These are phyloP conservation scores for Chinchilla lanigera DNA, from an alignment of 2,113 vertebrate species.

Conservation along the genomic window DNA sequence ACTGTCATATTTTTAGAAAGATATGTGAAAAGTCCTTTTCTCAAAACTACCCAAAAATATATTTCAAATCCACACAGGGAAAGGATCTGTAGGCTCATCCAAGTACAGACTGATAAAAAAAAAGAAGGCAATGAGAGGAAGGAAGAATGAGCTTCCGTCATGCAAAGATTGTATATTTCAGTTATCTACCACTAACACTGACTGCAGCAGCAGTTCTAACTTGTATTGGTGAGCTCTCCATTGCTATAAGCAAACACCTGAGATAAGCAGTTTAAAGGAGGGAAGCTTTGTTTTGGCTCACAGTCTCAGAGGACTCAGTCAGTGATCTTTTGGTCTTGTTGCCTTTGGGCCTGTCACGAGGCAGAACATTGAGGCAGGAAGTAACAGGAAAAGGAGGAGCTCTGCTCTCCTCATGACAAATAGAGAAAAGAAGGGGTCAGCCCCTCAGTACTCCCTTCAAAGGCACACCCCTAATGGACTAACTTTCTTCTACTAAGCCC, in stretches of 20 bases:
- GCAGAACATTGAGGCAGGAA: background rate
- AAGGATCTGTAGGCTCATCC: background rate
- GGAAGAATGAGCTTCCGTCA: background rate
- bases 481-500: background rate
- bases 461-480: background rate
- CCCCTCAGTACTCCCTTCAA: background rate
- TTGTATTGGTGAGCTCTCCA: background rate
- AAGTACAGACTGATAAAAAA: background rate
- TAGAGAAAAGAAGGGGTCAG: background rate
- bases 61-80: background rate
- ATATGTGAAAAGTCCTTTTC: background rate
- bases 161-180: background rate
- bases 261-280: background rate
- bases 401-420: background rate
- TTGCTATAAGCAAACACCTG: background rate
- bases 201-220: background rate
- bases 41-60: background rate
- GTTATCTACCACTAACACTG: background rate
- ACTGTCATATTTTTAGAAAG: background rate
- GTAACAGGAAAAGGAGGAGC: background rate
- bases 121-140: background rate
- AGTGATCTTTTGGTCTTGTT: background rate
- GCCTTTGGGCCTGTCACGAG: background rate
- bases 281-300: background rate
- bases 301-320: background rate